Percentiles rank a stretch among this genome's conserved stretches.
Conservation (phyloP, 1,140 invertebrate species). For the Reticulitermes speratus region DNA sequence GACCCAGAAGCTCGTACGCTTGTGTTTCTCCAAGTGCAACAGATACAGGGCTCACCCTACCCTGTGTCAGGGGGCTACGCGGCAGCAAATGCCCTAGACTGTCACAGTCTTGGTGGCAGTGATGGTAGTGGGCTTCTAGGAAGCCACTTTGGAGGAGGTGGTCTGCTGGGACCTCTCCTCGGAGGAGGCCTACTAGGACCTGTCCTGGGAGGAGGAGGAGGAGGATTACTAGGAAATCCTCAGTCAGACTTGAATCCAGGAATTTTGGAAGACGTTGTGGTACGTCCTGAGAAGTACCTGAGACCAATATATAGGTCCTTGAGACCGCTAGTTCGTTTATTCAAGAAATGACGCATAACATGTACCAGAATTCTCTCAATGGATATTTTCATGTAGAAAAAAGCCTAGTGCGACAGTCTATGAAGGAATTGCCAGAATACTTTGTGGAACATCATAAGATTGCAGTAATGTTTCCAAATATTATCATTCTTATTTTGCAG, state of each 20-base stretch:
- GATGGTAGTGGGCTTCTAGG: not conserved
- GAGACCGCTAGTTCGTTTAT: not conserved
- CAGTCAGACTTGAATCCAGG: not conserved
- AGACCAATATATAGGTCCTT: not conserved
- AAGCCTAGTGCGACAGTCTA: too few relatives aligned
- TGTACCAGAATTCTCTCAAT: too few relatives aligned
- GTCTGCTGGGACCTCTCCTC: not conserved
- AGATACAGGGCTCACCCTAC: not conserved
- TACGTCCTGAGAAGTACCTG: not conserved
- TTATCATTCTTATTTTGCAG: too few relatives aligned
- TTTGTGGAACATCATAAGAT: too few relatives aligned
- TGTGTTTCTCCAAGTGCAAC: not conserved
- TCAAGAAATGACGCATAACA: not conserved
- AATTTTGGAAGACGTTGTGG: not conserved
- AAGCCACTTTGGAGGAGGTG: not conserved
- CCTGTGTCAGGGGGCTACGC: not conserved
- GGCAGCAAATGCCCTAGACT: not conserved
- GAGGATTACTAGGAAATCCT: not conserved
- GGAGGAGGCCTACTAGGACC: not conserved
- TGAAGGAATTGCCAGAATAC: too few relatives aligned
- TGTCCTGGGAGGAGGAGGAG: not conserved
- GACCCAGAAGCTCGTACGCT: not conserved
- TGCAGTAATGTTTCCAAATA: too few relatives aligned
- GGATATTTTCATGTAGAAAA: too few relatives aligned
- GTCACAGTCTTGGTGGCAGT: not conserved